Percentiles rank a stretch among this genome's conserved stretches.
Conservation (phyloP, 2,113 vertebrate species). For the Progne subis region DNA sequence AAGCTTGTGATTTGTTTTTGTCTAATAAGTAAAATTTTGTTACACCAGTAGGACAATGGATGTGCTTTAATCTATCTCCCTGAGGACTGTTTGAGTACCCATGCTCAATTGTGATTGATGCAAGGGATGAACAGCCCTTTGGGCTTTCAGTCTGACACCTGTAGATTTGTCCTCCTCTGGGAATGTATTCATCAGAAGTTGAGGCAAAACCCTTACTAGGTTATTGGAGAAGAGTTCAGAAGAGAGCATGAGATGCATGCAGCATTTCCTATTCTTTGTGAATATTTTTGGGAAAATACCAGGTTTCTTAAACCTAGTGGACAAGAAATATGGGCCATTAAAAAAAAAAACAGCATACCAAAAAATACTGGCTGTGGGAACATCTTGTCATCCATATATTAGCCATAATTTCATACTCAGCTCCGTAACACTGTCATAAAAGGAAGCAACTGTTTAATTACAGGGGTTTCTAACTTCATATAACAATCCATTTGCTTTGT, state of each 20-base stretch:
- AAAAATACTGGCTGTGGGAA: background rate
- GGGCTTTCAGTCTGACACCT: background rate
- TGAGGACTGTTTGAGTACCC: background rate
- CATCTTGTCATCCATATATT: background rate
- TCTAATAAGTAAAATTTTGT: background rate
- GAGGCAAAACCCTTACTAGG: background rate
- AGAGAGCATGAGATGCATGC: background rate
- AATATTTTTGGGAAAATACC: background rate
- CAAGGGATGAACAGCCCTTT: background rate
- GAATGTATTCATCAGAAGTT: background rate
- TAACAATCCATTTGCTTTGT: background rate
- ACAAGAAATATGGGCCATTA: background rate
- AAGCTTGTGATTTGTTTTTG: background rate
- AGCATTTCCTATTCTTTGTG: background rate
- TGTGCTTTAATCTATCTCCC: background rate
- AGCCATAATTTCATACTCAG: background rate
- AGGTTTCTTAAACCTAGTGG: background rate
- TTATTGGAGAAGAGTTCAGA: background rate
- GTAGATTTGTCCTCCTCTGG: background rate
- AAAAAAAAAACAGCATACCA: background rate
- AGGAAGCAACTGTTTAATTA: background rate
- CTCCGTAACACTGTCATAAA: background rate
- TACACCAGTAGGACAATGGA: background rate
- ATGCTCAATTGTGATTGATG: background rate
- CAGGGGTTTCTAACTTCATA: conserved; percentile 8